Evolutionary conservation across 2,888 invertebrate species (phyloP), one percentile per base, ranked within the genome.

Genomic region (Apodemia zela): DNA sequence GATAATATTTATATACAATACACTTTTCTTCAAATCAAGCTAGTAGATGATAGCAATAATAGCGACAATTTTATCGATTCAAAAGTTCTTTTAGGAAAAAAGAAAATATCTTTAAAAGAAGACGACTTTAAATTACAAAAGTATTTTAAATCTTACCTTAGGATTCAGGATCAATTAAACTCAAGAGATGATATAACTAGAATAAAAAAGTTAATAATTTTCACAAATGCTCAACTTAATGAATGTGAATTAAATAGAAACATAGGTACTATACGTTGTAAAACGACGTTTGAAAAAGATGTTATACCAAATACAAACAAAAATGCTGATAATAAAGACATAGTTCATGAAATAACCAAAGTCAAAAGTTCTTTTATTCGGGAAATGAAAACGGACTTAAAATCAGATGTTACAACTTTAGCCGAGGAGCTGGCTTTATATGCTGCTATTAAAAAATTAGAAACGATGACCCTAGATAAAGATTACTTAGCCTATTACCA

Each of bases 381-480:
- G 7, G 54, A 54, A 54, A 25, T 54, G 1, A 54, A 54, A 54
- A 7, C 6, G 13, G 11, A 54, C 7, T 7, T 54, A 15, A 54
- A 25, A 54, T 54, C 54, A 25, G 54, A 54, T 15, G 21, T 25
- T 21, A 21, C 15, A 21, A 25, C 3, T 15, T 25, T 54, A 15
- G 25, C 25, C 21, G 21, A 54, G 13, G 15, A 54, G 15, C 15
- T 54, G 3, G 54, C 54, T 25, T 0, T 13, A 5, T 54, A 25
- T 21, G 54, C 25, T 21, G 7, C 21, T 21, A 21, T 1, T 4
- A 54, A 7, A 13, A 25, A 25, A 25, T 25, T 5, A 11, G 51
- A 51, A 51, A 51, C 51, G 5, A 51, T 54, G 54, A 25, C 54
- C 15, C 11, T 54, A 25, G 54, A 54, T 15, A 54, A 54, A 54